Percentiles rank a stretch among this genome's conserved stretches.
Evolutionary conservation across 2,888 invertebrate species (phyloP).

Genomic region (Agrochola circellaris): DNA sequence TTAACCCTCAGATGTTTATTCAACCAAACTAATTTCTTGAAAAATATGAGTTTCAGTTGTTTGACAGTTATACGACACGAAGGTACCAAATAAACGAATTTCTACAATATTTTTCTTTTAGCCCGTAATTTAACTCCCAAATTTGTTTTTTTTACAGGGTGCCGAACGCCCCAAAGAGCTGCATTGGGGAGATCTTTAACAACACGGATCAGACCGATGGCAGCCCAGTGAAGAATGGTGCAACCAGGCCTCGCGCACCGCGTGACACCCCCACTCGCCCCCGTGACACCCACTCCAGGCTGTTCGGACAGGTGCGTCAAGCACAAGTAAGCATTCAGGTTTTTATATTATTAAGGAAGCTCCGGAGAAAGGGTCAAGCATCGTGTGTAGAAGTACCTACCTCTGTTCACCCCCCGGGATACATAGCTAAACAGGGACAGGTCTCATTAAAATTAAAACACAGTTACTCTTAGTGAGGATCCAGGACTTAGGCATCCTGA

Average conservation of each 20-base stretch:
- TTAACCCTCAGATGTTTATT: not conserved
- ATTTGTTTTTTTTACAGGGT: conserved; percentile 85
- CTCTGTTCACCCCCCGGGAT: not conserved
- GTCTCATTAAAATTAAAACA: not conserved
- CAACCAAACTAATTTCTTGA: not conserved
- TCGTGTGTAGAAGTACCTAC: not conserved
- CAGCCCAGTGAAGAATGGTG: conserved; percentile 84
- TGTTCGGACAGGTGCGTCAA: conserved; percentile 88
- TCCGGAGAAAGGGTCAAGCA: not conserved
- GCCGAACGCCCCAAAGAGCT: conserved; percentile 91
- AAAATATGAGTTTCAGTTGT: too few relatives aligned
- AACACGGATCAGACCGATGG: conserved; percentile 82
- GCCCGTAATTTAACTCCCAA: conserved; percentile 1
- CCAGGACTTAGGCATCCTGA: not conserved
- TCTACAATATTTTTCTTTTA: not conserved
- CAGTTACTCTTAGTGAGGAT: not conserved
- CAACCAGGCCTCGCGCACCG: conserved; percentile 82
- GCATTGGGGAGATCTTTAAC: conserved; percentile 91
- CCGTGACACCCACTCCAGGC: conserved; percentile 91
- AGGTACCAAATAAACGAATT: not conserved
- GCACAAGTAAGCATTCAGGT: conserved; percentile 47
- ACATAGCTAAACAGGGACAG: not conserved
- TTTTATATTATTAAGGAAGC: not conserved
- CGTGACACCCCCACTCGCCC: conserved; percentile 91
- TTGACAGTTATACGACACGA: too few relatives aligned